A percentile compares a stretch with the other conserved stretches of the same genome.
Conservation (phyloP, 2,888 invertebrate species). For the Octodonta nipae region DNA sequence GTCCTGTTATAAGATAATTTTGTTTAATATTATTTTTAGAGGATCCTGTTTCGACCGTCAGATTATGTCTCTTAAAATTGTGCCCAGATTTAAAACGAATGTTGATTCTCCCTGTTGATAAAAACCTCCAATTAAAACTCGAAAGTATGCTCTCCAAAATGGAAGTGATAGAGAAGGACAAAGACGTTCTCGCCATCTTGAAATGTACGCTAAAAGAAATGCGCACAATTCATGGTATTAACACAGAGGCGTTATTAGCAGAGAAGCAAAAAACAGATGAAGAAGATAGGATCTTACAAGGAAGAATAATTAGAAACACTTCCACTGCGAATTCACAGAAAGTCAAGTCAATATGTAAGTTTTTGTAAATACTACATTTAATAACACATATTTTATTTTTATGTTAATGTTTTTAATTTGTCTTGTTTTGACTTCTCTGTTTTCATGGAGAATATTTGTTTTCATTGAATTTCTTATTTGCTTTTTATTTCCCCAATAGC, state of each 20-base stretch:
- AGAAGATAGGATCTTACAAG: slow-evolving; percentile 21
- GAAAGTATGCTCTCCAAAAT: slow-evolving; percentile 45
- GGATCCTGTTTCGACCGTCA: slow-evolving; percentile 45
- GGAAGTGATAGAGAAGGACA: slow-evolving; percentile 45
- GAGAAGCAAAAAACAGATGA: slow-evolving; percentile 22
- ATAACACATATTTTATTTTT: no score
- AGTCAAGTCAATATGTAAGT: no score
- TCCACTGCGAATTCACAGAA: no score
- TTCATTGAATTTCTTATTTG: no score
- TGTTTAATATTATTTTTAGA: slow-evolving; percentile 26
- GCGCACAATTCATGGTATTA: slow-evolving; percentile 15
- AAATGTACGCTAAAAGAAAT: slow-evolving; percentile 27
- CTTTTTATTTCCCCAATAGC: no score
- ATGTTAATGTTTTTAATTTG: no score
- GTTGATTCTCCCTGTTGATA: slow-evolving; percentile 47
- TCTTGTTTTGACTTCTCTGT: no score
- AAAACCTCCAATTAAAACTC: slow-evolving; percentile 40
- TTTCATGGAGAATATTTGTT: no score
- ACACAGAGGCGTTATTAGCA: slow-evolving; percentile 19
- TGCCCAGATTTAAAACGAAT: slow-evolving; percentile 24
- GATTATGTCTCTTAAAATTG: slow-evolving; percentile 40
- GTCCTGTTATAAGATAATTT: no score
- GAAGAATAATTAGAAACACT: no score
- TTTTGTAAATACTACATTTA: no score
- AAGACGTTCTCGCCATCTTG: slow-evolving; percentile 43